Percentiles rank a stretch among this genome's conserved stretches.
Evolutionary conservation across 2,888 invertebrate genomes (phyloP).

Genomic region (Pseudolycoriella hygida): DNA sequence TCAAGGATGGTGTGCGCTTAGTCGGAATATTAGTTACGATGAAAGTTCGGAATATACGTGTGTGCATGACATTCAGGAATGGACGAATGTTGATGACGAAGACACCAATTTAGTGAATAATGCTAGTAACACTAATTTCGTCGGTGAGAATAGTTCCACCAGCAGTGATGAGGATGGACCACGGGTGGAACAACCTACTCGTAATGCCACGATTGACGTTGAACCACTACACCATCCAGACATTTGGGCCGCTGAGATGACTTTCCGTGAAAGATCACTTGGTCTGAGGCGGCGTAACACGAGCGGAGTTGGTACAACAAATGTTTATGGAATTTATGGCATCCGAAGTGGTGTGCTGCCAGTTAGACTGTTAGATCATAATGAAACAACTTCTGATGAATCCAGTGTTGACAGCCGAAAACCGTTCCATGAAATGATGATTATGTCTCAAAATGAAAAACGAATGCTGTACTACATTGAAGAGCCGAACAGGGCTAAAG

Average conservation of each 20-base stretch:
- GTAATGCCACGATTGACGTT: too few species aligned
- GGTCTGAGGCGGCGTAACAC: slow-evolving; percentile 16
- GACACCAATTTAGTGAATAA: slow-evolving; percentile 22
- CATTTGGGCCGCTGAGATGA: slow-evolving; percentile 29
- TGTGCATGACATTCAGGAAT: slow-evolving; percentile 79
- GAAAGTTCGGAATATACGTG: slow-evolving; percentile 89
- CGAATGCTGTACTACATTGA: slow-evolving; percentile 68
- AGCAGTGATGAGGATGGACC: neutral
- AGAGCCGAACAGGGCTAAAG: slow-evolving; percentile 77
- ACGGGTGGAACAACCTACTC: neutral
- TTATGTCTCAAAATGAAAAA: slow-evolving; percentile 38
- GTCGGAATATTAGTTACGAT: slow-evolving; percentile 70
- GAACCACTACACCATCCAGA: slow-evolving; percentile 16
- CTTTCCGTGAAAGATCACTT: slow-evolving; percentile 22
- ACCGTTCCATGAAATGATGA: neutral
- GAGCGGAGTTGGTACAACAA: slow-evolving; percentile 19
- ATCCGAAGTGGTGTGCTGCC: slow-evolving; percentile 24
- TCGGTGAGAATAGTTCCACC: neutral
- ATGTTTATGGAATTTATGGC: slow-evolving; percentile 25
- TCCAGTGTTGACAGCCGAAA: neutral
- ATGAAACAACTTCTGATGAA: neutral
- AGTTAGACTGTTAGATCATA: neutral
- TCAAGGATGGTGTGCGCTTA: slow-evolving; percentile 75
- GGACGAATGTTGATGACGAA: slow-evolving; percentile 26
- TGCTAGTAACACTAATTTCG: slow-evolving; percentile 6